Percentiles rank a stretch among this genome's conserved stretches.
Evolutionary conservation across 2,113 vertebrate genomes (phyloP).

Genomic region (Chloropsis cyanopogon): DNA sequence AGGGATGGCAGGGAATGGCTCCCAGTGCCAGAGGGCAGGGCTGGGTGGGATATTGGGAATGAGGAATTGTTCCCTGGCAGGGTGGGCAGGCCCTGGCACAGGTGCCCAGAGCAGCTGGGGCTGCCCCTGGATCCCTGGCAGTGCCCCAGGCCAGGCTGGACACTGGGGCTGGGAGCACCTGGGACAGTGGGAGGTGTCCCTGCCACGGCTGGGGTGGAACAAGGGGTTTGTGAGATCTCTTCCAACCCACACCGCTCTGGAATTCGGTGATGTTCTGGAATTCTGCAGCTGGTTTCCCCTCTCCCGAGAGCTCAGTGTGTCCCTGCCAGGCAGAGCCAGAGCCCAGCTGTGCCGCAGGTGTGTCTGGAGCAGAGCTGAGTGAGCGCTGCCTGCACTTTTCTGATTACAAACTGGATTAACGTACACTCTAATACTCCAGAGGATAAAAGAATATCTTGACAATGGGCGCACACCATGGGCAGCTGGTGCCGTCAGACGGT

Average conservation of each 20-base stretch:
- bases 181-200: neutral
- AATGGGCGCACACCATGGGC: accelerated
- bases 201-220: neutral
- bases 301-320: neutral
- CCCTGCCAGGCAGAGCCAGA: neutral
- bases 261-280: too few relatives aligned
- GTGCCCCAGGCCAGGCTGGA: neutral
- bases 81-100: neutral
- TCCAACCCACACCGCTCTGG: neutral
- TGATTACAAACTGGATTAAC: neutral
- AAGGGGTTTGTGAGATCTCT: neutral
- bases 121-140: neutral
- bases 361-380: neutral
- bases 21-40: neutral
- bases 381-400: accelerated
- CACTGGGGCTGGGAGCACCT: accelerated
- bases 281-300: accelerated
- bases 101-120: neutral
- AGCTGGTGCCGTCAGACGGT: accelerated
- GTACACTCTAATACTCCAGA: accelerated
- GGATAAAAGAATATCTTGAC: neutral
- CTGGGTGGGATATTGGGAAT: accelerated
- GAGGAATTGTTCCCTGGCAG: accelerated
- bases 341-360: neutral
- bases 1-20: too few relatives aligned